Base-by-base conservation (phyloP, 2,888 invertebrate genomes). In the Macrophya alboannulata region DNA sequence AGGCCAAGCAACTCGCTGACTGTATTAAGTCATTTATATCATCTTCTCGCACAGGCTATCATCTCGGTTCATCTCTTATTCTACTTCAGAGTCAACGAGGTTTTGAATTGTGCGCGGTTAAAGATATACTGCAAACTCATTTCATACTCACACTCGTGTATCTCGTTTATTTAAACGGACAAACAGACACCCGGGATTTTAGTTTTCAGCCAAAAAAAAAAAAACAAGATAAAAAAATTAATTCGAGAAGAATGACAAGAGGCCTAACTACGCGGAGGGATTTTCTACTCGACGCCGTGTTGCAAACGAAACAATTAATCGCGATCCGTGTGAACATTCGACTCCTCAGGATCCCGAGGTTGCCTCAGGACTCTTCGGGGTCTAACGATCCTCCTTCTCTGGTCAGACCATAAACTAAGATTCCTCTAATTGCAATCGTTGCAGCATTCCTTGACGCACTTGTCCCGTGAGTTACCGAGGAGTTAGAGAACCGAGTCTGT, bases 21-120 rank as follows among this genome's bases (percentile, higher is more conserved):
- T 51, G 62, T 81, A 81, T 81, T 81, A 81, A 81, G 81, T 81
- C 81, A 81, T 81, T 81, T 81, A 37, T 62, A 59, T 81, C 81
- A 81, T 62, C 59, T 81, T 25, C 55, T 77, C 55, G 15, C 51
- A 40, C 31, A 37, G 81, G 59, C 59, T 81, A 81, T 81, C 81
- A 81, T 79, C 81, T 17, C 59, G 37, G 43, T 81, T 55, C 77
- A 81, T 81, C 81, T 62, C 37, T 43, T 81, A 62, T 45, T 74
- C 74, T 43, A 15, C 17, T 43, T 12, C 4, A 62, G 37, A 21
- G 43, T 40, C 59, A 25, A 79, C 59, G 55, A 43, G 37, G 79
- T 62, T 81, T 40, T 37, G 43, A 62, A 59, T n/a, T n/a, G 25
- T 51, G 48, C 59, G 9, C 40, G 59, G 37, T 59, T 76, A 31